Evolutionary conservation across 2,888 invertebrate genomes (phyloP).

Genomic region (Geophilus truncorum): DNA sequence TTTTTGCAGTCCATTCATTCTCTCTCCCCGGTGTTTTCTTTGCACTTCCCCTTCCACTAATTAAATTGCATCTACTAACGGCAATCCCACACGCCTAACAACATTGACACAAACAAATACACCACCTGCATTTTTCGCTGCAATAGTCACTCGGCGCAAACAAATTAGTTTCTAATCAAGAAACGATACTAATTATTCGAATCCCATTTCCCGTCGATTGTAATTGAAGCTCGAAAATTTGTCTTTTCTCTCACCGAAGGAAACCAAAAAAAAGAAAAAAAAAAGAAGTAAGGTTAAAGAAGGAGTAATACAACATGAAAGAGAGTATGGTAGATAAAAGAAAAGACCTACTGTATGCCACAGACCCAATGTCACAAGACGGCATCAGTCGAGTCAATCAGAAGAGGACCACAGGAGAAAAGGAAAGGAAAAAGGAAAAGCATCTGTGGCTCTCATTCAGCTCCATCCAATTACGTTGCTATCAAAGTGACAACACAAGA

Average conservation of each 20-base stretch:
- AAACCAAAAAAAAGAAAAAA: background rate
- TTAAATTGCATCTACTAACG: background rate
- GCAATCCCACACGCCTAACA: background rate
- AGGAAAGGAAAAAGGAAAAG: background rate
- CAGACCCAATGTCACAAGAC: background rate
- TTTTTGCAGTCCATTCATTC: conserved; percentile 4
- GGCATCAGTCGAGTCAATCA: conserved; percentile 5
- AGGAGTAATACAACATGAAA: no score
- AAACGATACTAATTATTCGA: background rate
- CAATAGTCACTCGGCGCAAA: no score
- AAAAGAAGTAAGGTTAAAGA: no score
- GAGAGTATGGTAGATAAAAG: background rate
- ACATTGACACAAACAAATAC: background rate
- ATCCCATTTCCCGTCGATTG: background rate
- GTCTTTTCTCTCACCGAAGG: background rate
- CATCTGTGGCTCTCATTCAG: background rate
- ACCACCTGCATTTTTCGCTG: background rate
- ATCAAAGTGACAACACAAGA: conserved; percentile 4
- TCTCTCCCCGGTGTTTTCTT: conserved; percentile 1
- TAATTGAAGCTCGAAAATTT: background rate
- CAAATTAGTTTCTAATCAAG: background rate
- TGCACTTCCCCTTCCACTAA: background rate
- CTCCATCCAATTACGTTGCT: background rate
- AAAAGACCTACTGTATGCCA: no score
- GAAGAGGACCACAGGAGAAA: background rate